phyloP scores from a whole-genome alignment of 2,888 invertebrate species.

The Parasteatoda lunata region DNA sequence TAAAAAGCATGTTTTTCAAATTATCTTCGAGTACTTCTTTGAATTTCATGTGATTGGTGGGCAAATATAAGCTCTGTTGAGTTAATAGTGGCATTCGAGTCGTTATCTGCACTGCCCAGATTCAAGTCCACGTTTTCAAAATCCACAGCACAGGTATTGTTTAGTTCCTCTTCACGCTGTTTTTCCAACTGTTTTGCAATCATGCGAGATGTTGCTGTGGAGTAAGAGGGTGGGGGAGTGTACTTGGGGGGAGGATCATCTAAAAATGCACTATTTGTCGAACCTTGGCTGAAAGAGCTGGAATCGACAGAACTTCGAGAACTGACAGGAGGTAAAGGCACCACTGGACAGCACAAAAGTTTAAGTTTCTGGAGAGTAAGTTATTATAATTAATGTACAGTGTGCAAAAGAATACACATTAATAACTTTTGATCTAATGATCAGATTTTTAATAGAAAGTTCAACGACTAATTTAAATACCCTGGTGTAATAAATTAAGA shows the following conservation, averaged over 20 bases:
- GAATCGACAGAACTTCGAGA: conserved; percentile 39
- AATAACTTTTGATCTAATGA: background rate
- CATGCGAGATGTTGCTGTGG: conserved; percentile 85
- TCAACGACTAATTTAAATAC: no score
- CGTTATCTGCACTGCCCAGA: conserved; percentile 6
- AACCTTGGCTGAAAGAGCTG: conserved; percentile 57
- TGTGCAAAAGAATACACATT: background rate
- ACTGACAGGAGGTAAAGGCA: conserved; percentile 21
- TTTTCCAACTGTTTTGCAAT: conserved; percentile 67
- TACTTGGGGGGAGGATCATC: conserved; percentile 91
- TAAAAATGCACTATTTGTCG: conserved; percentile 59
- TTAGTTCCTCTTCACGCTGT: conserved; percentile 17
- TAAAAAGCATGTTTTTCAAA: no score
- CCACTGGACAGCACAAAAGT: conserved; percentile 49
- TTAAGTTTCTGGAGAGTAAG: conserved; percentile 33
- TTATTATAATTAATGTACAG: no score
- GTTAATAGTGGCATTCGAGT: conserved; percentile 7
- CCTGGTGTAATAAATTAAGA: no score
- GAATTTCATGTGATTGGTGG: background rate
- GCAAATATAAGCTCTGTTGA: conserved; percentile 23
- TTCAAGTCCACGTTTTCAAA: conserved; percentile 5
- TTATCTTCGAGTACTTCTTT: background rate
- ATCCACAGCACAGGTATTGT: conserved; percentile 25
- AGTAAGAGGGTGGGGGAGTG: conserved; percentile 93
- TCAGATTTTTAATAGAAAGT: background rate